Evolutionary conservation across 2,113 vertebrate species (phyloP).

Genomic region (Psittacara wagleri): DNA sequence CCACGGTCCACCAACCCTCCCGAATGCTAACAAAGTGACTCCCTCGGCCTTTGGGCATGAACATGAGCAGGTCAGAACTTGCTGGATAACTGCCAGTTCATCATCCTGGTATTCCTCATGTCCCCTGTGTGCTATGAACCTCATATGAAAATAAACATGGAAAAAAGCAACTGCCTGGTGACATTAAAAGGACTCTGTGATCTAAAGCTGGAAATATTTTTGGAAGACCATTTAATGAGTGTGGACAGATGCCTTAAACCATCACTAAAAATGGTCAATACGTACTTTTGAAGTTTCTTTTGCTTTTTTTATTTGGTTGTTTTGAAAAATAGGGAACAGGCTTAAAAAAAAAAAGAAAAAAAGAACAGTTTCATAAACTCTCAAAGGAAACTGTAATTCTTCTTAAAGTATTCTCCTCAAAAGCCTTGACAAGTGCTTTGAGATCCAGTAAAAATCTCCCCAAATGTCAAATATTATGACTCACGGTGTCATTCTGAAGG

Average conservation of each 20-base stretch:
- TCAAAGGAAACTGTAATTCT: conserved; percentile 54
- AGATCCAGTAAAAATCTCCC: conserved; percentile 54
- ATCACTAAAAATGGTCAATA: conserved; percentile 22
- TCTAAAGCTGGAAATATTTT: conserved; percentile 26
- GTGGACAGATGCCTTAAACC: neutral
- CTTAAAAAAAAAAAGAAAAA: conserved; percentile 1
- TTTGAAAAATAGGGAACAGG: conserved; percentile 38
- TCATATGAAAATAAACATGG: conserved; percentile 4
- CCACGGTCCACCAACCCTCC: neutral
- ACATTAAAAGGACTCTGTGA: neutral
- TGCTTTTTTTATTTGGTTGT: neutral
- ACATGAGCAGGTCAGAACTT: neutral
- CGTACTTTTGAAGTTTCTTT: neutral
- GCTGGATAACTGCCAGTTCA: neutral
- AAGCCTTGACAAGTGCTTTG: conserved; percentile 48
- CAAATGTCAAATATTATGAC: conserved; percentile 69
- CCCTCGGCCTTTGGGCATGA: neutral
- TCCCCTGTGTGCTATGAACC: neutral
- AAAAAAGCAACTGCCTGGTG: neutral
- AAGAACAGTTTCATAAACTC: conserved; percentile 22
- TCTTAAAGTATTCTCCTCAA: conserved; percentile 42
- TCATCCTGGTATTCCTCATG: neutral
- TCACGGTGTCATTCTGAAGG: conserved; percentile 50
- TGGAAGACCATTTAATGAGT: neutral
- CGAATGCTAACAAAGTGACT: neutral